Evolutionary conservation across 1,140 invertebrate species (phyloP), one percentile per base, ranked within the genome.

Genomic region (Drosophila prosaltans): DNA sequence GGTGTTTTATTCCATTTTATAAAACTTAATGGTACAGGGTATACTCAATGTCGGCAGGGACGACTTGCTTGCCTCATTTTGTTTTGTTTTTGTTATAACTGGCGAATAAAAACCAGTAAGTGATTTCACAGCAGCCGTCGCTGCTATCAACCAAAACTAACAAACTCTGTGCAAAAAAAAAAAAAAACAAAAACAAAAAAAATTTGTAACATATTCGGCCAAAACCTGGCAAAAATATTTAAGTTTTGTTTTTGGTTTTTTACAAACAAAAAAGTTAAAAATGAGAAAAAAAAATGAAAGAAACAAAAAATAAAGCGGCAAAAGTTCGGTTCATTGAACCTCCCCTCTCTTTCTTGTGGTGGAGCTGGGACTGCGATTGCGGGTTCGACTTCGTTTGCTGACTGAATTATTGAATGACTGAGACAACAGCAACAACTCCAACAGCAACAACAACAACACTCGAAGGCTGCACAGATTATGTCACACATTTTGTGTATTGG

Each of bases 401-500:
- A 83, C 80, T 83, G 83, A 89, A 84, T 89, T 89, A 83, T 89
- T 89, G 84, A 88, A 88, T 89, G 84, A 89, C 80, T 78, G 74
- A 74, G 71, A 74, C 65, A 76, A 30, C 67, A 54, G 8, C 64
- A 79, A 59, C 64, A 79, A 65, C 69, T 64, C 73, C 72, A 74
- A 58, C 62, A 48, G 24, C 24, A 51, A 43, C 78, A 74, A 60
- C 76, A 83, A 69, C 82, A 74, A 75, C 77, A 89, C 57, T 88
- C 67, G 77, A 89, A 88, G 80, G 86, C 84, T 89, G 84, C 85
- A 89, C 84, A 89, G 84, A 89, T 89, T 89, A 89, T 89, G 84
- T 89, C 84, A 89, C 84, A 89, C 84, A 89, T 89, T 86, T 89
- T 85, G 74, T 76, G 72, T 79, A 73, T 69, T 83, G 72, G 80